Conservation (phyloP, 1,140 invertebrate genomes). For the Drosophila kanapiae region DNA sequence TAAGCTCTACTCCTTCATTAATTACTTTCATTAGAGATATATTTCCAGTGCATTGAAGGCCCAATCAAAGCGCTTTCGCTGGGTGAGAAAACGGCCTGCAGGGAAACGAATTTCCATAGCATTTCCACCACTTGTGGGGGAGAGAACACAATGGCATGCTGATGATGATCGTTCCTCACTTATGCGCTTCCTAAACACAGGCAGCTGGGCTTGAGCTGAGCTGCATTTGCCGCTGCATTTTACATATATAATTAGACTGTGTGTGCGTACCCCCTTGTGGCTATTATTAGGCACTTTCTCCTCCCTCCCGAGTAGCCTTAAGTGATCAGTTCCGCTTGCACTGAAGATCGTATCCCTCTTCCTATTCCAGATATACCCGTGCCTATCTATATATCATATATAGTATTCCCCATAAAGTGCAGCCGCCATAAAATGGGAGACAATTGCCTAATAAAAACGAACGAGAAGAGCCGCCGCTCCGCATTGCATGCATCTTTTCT, state of each 20-base stretch:
- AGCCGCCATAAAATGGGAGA: constrained; percentile 55
- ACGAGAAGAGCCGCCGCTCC: background rate
- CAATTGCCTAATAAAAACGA: constrained; percentile 69
- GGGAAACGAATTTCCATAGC: constrained; percentile 50
- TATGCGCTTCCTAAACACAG: constrained; percentile 48
- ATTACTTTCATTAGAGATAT: background rate
- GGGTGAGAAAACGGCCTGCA: constrained; percentile 63
- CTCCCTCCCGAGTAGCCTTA: constrained; percentile 44
- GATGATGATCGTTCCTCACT: constrained; percentile 59
- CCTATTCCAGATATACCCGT: constrained; percentile 32
- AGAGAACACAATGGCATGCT: constrained; percentile 25
- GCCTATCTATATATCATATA: constrained; percentile 14
- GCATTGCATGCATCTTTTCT: constrained; percentile 26
- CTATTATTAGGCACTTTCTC: constrained; percentile 64
- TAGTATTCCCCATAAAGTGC: constrained; percentile 48
- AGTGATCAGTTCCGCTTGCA: constrained; percentile 78
- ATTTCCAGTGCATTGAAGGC: background rate
- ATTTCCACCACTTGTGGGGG: constrained; percentile 15
- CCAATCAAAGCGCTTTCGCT: constrained; percentile 59
- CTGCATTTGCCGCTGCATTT: constrained; percentile 55
- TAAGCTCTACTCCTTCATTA: background rate
- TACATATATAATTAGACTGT: constrained; percentile 64
- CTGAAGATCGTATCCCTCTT: constrained; percentile 24
- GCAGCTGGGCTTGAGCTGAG: constrained; percentile 39
- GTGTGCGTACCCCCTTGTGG: constrained; percentile 65